Percentiles rank a stretch among this genome's conserved stretches.
phyloP scores from a whole-genome alignment of 2,797 vertebrate species.

The Tokudaia muenninki region DNA sequence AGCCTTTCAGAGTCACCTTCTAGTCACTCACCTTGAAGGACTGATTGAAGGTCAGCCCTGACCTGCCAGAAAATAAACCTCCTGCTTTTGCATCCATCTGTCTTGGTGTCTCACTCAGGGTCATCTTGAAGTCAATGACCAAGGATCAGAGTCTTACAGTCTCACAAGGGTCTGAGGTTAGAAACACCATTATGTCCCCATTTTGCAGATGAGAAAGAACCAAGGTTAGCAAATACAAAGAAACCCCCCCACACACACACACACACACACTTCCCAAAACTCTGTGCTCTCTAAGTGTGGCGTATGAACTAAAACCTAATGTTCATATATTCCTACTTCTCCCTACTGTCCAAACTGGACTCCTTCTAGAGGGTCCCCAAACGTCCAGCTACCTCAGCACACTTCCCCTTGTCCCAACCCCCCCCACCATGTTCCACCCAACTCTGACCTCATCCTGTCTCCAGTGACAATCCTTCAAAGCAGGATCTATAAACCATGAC shows the following conservation, averaged over 20 bases:
- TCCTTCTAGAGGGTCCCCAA: background rate
- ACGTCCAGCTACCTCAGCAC: background rate
- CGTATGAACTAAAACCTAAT: background rate
- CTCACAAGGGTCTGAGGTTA: background rate
- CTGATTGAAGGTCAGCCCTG: too few species aligned
- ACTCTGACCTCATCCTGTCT: background rate
- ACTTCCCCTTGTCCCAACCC: too few species aligned
- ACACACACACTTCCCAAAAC: background rate
- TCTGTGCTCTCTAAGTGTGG: accelerated
- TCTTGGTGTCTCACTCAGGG: too few species aligned
- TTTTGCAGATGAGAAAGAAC: background rate
- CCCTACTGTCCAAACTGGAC: background rate
- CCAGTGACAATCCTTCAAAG: background rate
- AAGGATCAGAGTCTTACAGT: too few species aligned
- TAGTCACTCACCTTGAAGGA: too few species aligned
- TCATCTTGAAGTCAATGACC: too few species aligned
- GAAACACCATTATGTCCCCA: background rate
- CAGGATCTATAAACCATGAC: accelerated
- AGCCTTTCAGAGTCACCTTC: too few species aligned
- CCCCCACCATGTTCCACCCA: accelerated
- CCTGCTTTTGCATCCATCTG: too few species aligned
- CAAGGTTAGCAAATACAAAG: background rate
- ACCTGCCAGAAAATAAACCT: too few species aligned
- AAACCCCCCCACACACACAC: background rate
- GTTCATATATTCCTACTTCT: background rate